Conservation (phyloP, 2,113 vertebrate species). For the Podarcis raffonei region DNA sequence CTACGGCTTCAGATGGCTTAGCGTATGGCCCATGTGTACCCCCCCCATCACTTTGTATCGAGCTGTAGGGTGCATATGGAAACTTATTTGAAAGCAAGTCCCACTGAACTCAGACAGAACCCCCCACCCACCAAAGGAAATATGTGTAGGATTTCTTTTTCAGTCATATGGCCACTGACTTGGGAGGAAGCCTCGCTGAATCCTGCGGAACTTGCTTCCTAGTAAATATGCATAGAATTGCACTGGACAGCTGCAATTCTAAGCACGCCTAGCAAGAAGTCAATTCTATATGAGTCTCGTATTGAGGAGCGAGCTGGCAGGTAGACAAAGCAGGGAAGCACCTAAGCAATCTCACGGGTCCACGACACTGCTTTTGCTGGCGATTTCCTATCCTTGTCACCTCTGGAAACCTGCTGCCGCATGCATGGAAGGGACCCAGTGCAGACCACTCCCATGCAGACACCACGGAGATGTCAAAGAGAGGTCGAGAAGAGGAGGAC, state of each 20-base stretch:
- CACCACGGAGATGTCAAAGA: background rate
- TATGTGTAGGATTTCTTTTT: background rate
- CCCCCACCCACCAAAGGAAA: background rate
- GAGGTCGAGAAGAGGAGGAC: too few species aligned
- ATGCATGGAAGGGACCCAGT: background rate
- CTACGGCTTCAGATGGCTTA: background rate
- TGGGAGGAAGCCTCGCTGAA: background rate
- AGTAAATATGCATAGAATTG: background rate
- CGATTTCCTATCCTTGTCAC: background rate
- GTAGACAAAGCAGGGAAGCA: background rate
- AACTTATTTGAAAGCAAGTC: background rate
- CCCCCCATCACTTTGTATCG: background rate
- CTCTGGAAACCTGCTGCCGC: background rate
- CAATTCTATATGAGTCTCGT: too few species aligned
- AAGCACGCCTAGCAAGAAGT: background rate
- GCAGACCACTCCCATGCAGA: background rate
- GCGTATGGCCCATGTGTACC: too few species aligned
- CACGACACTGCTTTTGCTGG: background rate
- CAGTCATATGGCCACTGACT: too few species aligned
- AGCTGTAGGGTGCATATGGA: background rate
- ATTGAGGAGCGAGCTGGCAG: background rate
- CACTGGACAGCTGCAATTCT: background rate
- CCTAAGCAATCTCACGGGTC: background rate
- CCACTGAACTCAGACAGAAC: background rate
- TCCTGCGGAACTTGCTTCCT: background rate